These are phyloP conservation scores for Gasterosteus nipponicus DNA, from an alignment of 2,113 vertebrate species.

Conservation along the genomic window DNA sequence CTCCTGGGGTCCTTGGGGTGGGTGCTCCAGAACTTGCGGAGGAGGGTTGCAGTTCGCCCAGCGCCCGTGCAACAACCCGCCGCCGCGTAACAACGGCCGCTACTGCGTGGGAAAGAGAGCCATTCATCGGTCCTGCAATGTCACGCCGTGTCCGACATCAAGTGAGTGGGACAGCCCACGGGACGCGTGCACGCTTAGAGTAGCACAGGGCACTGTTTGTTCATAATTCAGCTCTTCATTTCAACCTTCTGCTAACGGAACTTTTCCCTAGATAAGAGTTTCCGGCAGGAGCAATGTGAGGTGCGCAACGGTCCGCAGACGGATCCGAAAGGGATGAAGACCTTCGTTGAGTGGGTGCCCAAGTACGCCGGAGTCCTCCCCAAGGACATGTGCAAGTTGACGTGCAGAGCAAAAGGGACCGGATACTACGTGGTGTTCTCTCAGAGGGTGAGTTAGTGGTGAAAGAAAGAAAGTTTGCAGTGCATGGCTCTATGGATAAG, in stretches of 20 bases:
- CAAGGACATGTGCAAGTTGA: constrained; percentile 94
- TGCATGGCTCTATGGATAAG: background rate
- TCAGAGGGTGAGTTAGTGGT: constrained; percentile 86
- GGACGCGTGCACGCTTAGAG: background rate
- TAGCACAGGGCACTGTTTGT: background rate
- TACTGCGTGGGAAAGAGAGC: constrained; percentile 96
- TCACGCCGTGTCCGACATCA: constrained; percentile 82
- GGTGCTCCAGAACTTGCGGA: constrained; percentile 91
- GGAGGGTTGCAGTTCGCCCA: constrained; percentile 95
- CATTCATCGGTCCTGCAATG: constrained; percentile 91
- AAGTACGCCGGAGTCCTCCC: constrained; percentile 95
- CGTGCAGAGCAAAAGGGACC: constrained; percentile 95
- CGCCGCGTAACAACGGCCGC: constrained; percentile 92
- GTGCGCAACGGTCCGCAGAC: constrained; percentile 95
- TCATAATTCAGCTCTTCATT: background rate
- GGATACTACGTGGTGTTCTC: constrained; percentile 98
- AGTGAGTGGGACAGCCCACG: constrained; percentile 77
- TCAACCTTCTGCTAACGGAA: background rate
- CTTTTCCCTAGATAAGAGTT: constrained; percentile 86
- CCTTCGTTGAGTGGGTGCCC: constrained; percentile 95
- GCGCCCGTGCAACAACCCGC: constrained; percentile 95
- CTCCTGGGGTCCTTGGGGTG: constrained; percentile 95
- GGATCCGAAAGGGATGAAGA: constrained; percentile 96
- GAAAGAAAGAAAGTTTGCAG: no score
- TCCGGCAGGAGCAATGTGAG: constrained; percentile 95